A percentile compares a stretch with the other conserved stretches of the same genome.
Evolutionary conservation across 1,140 invertebrate species (phyloP).

Genomic region (Danaus plexippus): DNA sequence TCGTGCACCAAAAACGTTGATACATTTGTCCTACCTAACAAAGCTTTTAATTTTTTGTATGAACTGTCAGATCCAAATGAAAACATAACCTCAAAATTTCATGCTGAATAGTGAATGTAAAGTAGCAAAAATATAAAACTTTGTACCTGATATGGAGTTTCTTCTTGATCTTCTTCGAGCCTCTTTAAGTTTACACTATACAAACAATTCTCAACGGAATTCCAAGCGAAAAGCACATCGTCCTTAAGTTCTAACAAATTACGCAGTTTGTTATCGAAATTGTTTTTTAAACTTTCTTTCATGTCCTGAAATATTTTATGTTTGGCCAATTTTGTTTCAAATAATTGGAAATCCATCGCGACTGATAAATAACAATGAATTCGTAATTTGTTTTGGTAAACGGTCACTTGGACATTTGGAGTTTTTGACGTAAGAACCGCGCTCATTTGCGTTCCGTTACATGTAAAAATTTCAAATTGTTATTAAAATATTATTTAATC

Average conservation of each 20-base stretch:
- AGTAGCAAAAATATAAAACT: conserved; percentile 8
- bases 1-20: too few species aligned
- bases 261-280: conserved; percentile 70
- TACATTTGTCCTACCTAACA: too few species aligned
- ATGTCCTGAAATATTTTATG: conserved; percentile 74
- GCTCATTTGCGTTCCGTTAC: conserved; percentile 22
- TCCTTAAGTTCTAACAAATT: conserved; percentile 76
- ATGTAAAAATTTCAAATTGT: conserved; percentile 1
- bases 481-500: not conserved
- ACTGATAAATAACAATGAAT: conserved; percentile 4
- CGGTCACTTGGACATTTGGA: conserved; percentile 13
- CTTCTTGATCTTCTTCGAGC: conserved; percentile 65
- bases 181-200: conserved; percentile 74
- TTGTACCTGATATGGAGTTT: conserved; percentile 74
- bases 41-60: too few species aligned
- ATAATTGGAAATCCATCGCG: conserved; percentile 73
- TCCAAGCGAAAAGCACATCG: conserved; percentile 77
- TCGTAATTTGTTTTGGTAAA: conserved; percentile 19
- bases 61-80: conserved; percentile 1
- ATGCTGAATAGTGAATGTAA: not conserved
- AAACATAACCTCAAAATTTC: conserved; percentile 21
- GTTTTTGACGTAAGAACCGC: conserved; percentile 12
- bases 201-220: conserved; percentile 75
- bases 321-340: conserved; percentile 72
- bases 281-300: conserved; percentile 69